Evolutionary conservation across 2,797 vertebrate genomes (phyloP).

Genomic region (Protosalanx chinensis): DNA sequence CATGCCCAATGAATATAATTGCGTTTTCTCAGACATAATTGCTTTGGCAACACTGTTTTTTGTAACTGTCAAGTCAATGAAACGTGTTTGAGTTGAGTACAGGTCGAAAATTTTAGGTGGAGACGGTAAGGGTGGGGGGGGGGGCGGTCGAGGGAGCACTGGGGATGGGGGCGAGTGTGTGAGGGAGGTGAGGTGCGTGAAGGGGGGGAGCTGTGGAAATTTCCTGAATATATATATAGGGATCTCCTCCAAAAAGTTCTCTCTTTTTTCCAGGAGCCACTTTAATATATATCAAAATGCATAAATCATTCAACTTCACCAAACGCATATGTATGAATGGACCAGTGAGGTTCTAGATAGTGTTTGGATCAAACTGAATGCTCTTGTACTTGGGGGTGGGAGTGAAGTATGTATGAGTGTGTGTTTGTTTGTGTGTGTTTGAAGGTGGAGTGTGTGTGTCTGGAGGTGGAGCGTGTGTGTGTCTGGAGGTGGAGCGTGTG

Average conservation of each 20-base stretch:
- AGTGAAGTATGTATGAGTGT: not conserved
- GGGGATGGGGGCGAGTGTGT: slow-evolving; percentile 1
- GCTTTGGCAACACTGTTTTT: slow-evolving; percentile 59
- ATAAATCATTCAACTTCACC: not conserved
- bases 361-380: too few species aligned
- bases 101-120: slow-evolving; percentile 27
- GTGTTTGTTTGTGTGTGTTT: not conserved
- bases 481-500: slow-evolving; percentile 2
- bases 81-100: slow-evolving; percentile 46
- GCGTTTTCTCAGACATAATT: slow-evolving; percentile 58
- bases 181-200: not conserved
- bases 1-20: slow-evolving; percentile 65
- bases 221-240: too few species aligned
- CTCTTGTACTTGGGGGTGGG: too few species aligned
- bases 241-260: too few species aligned
- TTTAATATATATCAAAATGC: not conserved
- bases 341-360: not conserved
- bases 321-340: not conserved
- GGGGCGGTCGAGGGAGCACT: slow-evolving; percentile 37
- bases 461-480: not conserved
- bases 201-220: not conserved
- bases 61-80: slow-evolving; percentile 65
- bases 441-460: slow-evolving; percentile 15
- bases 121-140: slow-evolving; percentile 19
- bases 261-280: too few species aligned